Base-by-base conservation (phyloP, 2,113 vertebrate species). In the Crypturellus undulatus region DNA sequence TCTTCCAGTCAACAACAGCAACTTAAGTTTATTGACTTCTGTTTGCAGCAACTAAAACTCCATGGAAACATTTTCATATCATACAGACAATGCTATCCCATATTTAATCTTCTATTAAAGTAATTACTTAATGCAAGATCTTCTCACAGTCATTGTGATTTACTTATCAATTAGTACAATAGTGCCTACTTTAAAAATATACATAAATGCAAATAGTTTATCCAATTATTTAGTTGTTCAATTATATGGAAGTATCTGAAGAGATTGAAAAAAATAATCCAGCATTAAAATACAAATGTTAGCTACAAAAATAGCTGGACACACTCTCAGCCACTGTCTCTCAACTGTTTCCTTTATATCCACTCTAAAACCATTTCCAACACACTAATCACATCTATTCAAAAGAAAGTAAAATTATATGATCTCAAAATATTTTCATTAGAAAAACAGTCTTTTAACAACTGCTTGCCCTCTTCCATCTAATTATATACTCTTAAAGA, bases 41-140 rank as follows among this genome's bases (percentile, higher is more conserved):
- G 80, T 92, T 88, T 89, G 38, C 92, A 96, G 92, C 88, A 97
- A 83, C 95, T 97, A 92, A 93, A 91, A 96, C 96, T 96, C 73
- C 93, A 97, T 63, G n/a, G 58, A 87, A 95, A 96, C 93, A 95
- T 87, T 96, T 90, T 84, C 26, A 84, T 83, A 83, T 40, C 17
- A 90, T 94, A 97, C 93, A 96, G 80, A 96, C 92, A 96, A 75
- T 84, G 87, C 93, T 94, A 81, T 90, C 95, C 19, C 90, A 56
- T 90, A 93, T 81, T 82, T 71, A 76, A 63, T 62, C 30, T 36
- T 94, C 92, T 96, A 58, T 54, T 49, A 34, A 85, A 58, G 73
- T 76, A 68, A 81, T 94, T 76, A 92, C 73, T 95, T 90, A 79
- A 45, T 52, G 65, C 69, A 93, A 72, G 43, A 67, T 81, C 90